Percentiles rank a stretch among this genome's conserved stretches.
Conservation (phyloP, 2,797 vertebrate species). For the Propithecus perrieri region DNA sequence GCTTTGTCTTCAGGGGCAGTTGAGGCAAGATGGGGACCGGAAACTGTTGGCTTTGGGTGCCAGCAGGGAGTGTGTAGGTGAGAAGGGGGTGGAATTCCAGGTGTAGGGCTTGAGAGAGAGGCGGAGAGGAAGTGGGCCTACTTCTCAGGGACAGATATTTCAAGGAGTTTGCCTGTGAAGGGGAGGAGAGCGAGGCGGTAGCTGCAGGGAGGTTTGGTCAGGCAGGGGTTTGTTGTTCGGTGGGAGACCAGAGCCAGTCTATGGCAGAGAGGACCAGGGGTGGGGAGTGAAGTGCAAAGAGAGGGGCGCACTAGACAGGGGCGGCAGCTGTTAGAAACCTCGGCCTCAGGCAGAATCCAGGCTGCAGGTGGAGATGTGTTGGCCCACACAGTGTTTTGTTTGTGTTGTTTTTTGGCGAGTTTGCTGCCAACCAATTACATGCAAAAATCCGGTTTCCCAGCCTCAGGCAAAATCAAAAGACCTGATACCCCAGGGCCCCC, state of each 20-base stretch:
- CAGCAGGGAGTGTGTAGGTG: neutral
- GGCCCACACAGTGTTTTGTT: conserved; percentile 38
- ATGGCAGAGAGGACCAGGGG: neutral
- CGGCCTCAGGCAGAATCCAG: neutral
- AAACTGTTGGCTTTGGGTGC: neutral
- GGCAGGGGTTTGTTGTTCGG: neutral
- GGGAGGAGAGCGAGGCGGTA: neutral
- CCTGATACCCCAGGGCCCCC: neutral
- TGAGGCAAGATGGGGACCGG: neutral
- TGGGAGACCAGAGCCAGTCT: neutral
- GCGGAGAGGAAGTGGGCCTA: neutral
- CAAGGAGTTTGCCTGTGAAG: neutral
- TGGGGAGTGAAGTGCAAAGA: neutral
- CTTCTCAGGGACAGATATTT: neutral
- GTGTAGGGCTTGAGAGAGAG: neutral
- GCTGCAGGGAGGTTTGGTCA: neutral
- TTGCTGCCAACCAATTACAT: neutral
- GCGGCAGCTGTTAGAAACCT: conserved; percentile 28
- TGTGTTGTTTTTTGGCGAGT: conserved; percentile 32
- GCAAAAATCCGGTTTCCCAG: neutral
- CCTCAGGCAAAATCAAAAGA: conserved; percentile 27
- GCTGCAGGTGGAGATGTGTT: conserved; percentile 20
- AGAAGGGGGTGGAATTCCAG: neutral
- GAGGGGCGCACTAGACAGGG: neutral
- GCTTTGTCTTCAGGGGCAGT: neutral